Evolutionary conservation across 2,113 vertebrate genomes (phyloP), one percentile per base, ranked within the genome.

Genomic region (Pithys albifrons): DNA sequence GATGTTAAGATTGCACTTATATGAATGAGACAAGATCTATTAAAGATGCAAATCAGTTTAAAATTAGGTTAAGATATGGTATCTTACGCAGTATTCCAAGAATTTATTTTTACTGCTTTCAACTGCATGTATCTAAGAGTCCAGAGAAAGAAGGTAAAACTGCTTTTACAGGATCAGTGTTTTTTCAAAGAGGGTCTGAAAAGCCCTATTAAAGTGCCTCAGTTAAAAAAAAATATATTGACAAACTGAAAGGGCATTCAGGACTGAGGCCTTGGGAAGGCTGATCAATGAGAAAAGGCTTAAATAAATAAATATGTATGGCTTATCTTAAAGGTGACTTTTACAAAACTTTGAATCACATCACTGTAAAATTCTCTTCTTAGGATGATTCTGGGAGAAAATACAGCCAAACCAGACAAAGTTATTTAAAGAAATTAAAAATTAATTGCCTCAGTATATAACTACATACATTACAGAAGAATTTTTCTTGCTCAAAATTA

Each of bases 261-360:
- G 76, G 85, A 90, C 67, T 80, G 71, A 88, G 85, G 67, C 83
- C 82, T 86, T 92, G 90, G 65, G 31, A 84, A 86, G 43, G 17
- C 57, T 93, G 90, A 96, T 96, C 96, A 94, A 84, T 94, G 93
- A 84, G 61, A 95, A 92, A 94, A 88, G 37, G 70, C 74, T 94
- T 91, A 95, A 96, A 95, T 89, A 96, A 94, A 94, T 95, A 96
- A 95, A 96, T 96, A 96, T 85, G 71, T 88, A 93, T 75, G 54
- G 41, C 49, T 89, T 79, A 35, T 62, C 66, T 91, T 79, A 91
- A 88, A 95, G 85, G 89, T 96, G 85, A 94, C 87, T 96, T 93
- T 58, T 76, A 35, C 48, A 66, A 14, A 92, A 94, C 77, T 95
- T 84, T 49, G 54, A 51, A 70, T 85, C 2, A 0, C 57, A 41